Evolutionary conservation across 1,140 invertebrate species (phyloP).

Genomic region (Trachymyrmex cornetzi): DNA sequence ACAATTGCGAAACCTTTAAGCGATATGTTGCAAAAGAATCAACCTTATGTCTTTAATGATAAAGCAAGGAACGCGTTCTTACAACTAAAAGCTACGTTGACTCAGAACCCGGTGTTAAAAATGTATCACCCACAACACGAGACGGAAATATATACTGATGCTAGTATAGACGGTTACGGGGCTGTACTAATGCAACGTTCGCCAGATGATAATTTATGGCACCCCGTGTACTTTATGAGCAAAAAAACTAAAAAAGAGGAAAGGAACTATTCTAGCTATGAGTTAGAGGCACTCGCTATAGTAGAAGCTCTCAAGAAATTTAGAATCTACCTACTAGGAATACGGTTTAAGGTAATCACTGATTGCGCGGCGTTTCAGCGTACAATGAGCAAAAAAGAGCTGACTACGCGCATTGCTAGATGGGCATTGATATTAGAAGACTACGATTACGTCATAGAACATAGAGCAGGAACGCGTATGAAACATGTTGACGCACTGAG

Average conservation of each 20-base stretch:
- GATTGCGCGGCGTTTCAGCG: slow-evolving; percentile 2
- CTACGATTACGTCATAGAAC: slow-evolving; percentile 23
- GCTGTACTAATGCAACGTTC: not conserved
- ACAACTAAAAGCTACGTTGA: not conserved
- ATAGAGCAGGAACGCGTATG: not conserved
- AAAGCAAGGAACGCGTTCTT: not conserved
- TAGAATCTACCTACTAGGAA: not conserved
- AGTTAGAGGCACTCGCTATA: not conserved
- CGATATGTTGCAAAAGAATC: not conserved
- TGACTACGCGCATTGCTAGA: not conserved
- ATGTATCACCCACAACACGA: not conserved
- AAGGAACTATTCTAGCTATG: not conserved
- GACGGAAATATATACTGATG: not conserved
- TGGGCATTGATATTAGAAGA: slow-evolving; percentile 7
- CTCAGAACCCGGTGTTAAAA: not conserved
- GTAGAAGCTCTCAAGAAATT: not conserved
- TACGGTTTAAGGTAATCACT: not conserved
- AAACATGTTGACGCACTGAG: slow-evolving; percentile 34
- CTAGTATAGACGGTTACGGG: not conserved
- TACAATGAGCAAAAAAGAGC: not conserved
- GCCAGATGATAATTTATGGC: not conserved
- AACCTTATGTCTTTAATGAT: slow-evolving; percentile 25
- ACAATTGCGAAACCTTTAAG: not conserved
- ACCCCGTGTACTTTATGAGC: not conserved
- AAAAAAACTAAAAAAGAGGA: not conserved